These are phyloP conservation scores for Nyctibius bracteatus DNA, from an alignment of 2,113 vertebrate genomes.

Conservation along the genomic window DNA sequence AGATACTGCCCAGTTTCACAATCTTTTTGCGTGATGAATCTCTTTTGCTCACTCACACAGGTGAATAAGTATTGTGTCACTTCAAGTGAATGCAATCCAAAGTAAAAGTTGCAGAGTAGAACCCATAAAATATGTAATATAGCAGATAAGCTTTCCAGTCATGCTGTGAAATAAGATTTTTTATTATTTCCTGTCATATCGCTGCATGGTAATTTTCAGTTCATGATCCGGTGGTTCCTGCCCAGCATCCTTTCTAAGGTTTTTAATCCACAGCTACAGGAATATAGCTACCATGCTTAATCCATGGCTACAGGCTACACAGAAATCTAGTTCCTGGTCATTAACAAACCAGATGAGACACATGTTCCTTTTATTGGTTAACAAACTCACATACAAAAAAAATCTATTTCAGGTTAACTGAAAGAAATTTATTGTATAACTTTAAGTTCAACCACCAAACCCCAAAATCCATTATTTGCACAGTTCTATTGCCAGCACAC, in stretches of 20 bases:
- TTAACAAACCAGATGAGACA: neutral
- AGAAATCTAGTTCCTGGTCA: neutral
- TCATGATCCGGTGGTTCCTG: neutral
- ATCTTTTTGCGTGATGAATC: neutral
- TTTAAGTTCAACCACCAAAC: slow-evolving; percentile 1
- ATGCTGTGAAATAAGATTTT: neutral
- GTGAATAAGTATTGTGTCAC: neutral
- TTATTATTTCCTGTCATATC: slow-evolving; percentile 15
- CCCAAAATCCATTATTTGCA: slow-evolving; percentile 19
- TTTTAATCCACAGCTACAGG: neutral
- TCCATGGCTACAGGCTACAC: neutral
- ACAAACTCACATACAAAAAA: neutral
- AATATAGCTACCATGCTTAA: neutral
- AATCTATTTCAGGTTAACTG: neutral
- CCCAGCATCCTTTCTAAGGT: neutral
- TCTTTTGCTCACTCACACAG: neutral
- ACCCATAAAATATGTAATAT: neutral
- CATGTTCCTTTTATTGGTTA: neutral
- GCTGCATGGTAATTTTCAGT: neutral
- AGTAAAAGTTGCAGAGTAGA: neutral
- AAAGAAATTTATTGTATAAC: neutral
- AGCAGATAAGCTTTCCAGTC: slow-evolving; percentile 23
- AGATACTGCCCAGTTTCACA: slow-evolving; percentile 9
- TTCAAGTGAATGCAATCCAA: neutral
- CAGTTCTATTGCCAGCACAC: neutral